Evolutionary conservation across 2,888 invertebrate genomes (phyloP).

Genomic region (Pseudeuparius sepicola): DNA sequence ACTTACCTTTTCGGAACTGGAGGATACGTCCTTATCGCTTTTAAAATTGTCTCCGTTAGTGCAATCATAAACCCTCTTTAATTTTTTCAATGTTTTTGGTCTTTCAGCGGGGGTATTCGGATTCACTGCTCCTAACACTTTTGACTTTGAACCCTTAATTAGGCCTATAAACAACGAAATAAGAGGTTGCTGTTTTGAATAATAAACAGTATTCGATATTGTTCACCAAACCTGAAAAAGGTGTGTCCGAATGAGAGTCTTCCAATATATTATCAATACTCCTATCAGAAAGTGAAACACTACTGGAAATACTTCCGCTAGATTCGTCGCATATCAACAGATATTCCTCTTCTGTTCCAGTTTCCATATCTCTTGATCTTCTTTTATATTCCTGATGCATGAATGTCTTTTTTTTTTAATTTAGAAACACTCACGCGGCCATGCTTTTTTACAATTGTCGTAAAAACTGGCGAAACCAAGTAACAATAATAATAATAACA

Average conservation of each 20-base stretch:
- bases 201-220: too few species aligned
- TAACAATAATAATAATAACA: too few species aligned
- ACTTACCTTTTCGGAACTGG: constrained; percentile 36
- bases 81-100: constrained; percentile 64
- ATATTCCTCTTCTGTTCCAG: constrained; percentile 56
- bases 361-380: constrained; percentile 75
- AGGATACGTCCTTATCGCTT: constrained; percentile 36
- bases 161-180: constrained; percentile 52
- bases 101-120: constrained; percentile 50
- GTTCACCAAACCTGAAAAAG: constrained; percentile 72
- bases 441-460: constrained; percentile 20
- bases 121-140: constrained; percentile 54
- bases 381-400: constrained; percentile 67
- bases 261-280: constrained; percentile 77
- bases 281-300: constrained; percentile 59
- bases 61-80: constrained; percentile 62
- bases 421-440: constrained; percentile 17
- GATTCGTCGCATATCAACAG: constrained; percentile 49
- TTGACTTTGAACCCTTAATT: constrained; percentile 61
- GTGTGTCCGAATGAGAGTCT: constrained; percentile 76
- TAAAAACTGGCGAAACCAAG: constrained; percentile 16
- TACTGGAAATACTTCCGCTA: constrained; percentile 64
- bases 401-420: too few species aligned
- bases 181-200: too few species aligned
- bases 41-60: constrained; percentile 31